Evolutionary conservation across 23 tunicate species (phyloP).

Genomic region (Phallusia fumigata): DNA sequence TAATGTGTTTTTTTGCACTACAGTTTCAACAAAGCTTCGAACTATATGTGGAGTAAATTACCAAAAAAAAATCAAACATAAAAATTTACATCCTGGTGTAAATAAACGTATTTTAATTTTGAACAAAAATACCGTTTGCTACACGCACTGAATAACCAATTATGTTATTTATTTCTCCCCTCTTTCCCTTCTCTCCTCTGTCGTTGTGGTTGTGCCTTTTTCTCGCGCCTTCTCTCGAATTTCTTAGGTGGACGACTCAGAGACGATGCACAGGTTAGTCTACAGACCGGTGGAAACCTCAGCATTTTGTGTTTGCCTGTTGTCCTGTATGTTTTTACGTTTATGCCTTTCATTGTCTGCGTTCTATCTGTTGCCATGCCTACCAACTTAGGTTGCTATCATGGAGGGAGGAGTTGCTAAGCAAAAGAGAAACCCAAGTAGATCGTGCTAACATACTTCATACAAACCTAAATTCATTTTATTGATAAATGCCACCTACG

Average conservation of each 20-base stretch:
- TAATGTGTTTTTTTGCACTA: not conserved
- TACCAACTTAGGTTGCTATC: not conserved
- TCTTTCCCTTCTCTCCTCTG: not conserved
- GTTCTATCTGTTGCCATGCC: not conserved
- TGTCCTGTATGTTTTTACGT: conserved; percentile 19
- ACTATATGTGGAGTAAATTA: too few relatives aligned
- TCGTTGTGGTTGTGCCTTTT: conserved; percentile 4
- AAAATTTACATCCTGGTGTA: too few relatives aligned
- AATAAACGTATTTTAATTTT: too few relatives aligned
- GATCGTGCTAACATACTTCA: too few relatives aligned
- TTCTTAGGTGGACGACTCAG: conserved; percentile 28
- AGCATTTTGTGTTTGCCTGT: conserved; percentile 2
- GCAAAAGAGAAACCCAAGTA: too few relatives aligned
- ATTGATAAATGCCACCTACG: too few relatives aligned
- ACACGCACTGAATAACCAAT: not conserved
- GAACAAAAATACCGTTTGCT: not conserved
- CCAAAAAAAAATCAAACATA: too few relatives aligned
- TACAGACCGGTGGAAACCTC: conserved; percentile 16
- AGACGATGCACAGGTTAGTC: conserved; percentile 52
- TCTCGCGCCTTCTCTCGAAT: conserved; percentile 8
- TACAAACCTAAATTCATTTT: too few relatives aligned
- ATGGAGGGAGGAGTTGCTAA: too few relatives aligned
- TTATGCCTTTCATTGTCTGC: not conserved
- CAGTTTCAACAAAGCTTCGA: too few relatives aligned
- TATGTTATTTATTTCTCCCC: not conserved